phyloP scores from a whole-genome alignment of 2,113 vertebrate genomes.

The Emydocephalus ijimae region DNA sequence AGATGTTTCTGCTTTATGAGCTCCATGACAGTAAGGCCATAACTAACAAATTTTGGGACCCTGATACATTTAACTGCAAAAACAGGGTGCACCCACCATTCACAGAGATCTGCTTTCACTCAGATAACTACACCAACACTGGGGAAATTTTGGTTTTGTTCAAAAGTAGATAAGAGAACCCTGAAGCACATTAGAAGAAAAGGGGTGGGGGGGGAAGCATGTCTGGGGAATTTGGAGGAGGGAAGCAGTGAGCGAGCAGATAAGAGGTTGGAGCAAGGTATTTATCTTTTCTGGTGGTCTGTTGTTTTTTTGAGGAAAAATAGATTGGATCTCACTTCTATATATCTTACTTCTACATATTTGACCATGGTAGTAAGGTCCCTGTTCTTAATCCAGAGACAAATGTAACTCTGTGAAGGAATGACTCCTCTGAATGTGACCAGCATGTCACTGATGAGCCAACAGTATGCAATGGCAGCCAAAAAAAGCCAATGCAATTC shows the following conservation, averaged over 20 bases:
- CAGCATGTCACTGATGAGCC: not conserved
- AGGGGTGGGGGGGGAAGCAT: not conserved
- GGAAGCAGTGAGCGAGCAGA: not conserved
- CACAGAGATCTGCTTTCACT: not conserved
- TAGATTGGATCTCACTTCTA: not conserved
- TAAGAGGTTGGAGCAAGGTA: not conserved
- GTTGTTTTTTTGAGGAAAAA: not conserved
- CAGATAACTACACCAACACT: not conserved
- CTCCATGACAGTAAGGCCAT: not conserved
- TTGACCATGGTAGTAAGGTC: not conserved
- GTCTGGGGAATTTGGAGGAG: not conserved
- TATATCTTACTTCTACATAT: not conserved
- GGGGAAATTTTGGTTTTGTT: no score
- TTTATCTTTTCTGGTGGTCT: not conserved
- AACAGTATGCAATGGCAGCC: no score
- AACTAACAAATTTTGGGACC: not conserved
- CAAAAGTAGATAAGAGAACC: not conserved
- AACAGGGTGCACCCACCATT: not conserved
- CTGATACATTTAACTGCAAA: not conserved
- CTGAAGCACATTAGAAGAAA: not conserved
- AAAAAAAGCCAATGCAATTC: no score
- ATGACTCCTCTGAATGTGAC: not conserved
- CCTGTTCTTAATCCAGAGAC: not conserved
- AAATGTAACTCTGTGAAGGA: not conserved
- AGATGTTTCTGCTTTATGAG: not conserved